Evolutionary conservation across 2,113 vertebrate genomes (phyloP), one percentile per base, ranked within the genome.

Genomic region (Symphodus melops): DNA sequence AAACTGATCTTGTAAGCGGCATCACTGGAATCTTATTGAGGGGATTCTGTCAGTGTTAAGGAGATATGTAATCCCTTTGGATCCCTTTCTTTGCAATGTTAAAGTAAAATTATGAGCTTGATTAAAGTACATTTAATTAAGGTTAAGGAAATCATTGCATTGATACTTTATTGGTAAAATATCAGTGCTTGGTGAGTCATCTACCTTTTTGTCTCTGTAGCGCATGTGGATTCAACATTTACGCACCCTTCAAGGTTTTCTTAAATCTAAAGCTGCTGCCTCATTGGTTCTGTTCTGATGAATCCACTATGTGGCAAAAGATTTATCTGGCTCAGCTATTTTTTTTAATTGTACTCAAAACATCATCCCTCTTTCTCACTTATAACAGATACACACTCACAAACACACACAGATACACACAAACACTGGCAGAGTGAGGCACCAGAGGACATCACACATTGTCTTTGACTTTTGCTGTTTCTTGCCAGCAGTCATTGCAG

Each of bases 381-480:
- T 20, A 51, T 19, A 25, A 36, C 67, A 21, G 12, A 46, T 42
- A 46, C 39, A 41, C 42, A 52, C 33, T 28, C 58, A 54, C 51
- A 39, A 16, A 49, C 20, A 13, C 69, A 19, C 1, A 9, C 44
- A 23, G 10, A 42, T 39, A 72, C 46, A 70, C 72, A 67, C 44
- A 57, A 46, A 74, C 9, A 28, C 48, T 5, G 7, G 68, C 60
- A 77, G 73, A 62, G 1, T 11, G 3, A 79, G 14, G 68, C 79
- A 56, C 52, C 69, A 77, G 82, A 88, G 58, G 72, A 83, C 81
- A 78, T 77, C 67, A 75, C 67, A 82, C 64, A 81, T 83, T 83
- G 75, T 85, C 85, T 92, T 77, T 90, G 84, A 88, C 85, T 87
- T 51, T 87, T 78, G 84, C 74, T 80, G 64, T 87, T 84, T 87